Conservation (phyloP, 2,888 invertebrate genomes). For the Mycogona germanica region DNA sequence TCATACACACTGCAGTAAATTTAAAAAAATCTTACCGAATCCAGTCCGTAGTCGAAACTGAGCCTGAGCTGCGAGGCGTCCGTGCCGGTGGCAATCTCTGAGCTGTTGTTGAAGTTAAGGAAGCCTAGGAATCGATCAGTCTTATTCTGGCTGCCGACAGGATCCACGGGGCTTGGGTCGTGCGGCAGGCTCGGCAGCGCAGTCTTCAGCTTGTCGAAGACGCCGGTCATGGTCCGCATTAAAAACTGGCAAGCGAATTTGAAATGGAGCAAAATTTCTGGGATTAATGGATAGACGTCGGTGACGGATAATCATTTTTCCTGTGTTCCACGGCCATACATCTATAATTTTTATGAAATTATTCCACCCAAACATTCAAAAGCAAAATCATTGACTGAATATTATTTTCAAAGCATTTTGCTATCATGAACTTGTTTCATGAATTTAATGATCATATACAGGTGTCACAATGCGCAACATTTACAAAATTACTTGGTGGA, state of each 20-base stretch:
- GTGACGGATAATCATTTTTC: too few relatives aligned
- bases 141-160: neutral
- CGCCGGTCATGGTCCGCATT: constrained; percentile 63
- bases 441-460: too few relatives aligned
- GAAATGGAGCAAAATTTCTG: neutral
- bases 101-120: constrained; percentile 16
- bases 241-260: constrained; percentile 42
- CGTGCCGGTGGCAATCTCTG: neutral
- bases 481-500: too few relatives aligned
- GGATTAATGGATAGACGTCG: neutral
- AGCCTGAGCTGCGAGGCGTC: constrained; percentile 1
- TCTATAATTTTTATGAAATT: neutral
- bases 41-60: constrained; percentile 8
- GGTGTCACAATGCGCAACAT: too few relatives aligned
- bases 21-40: neutral
- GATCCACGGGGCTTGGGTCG: constrained; percentile 19
- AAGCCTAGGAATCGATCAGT: constrained; percentile 14
- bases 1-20: neutral
- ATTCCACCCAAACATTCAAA: neutral
- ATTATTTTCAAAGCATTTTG: too few relatives aligned
- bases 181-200: constrained; percentile 45
- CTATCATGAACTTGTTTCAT: too few relatives aligned
- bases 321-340: too few relatives aligned
- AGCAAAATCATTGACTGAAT: neutral
- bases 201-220: constrained; percentile 62